A percentile compares a stretch with the other conserved stretches of the same genome.
phyloP scores from a whole-genome alignment of 2,888 invertebrate genomes.

The Lithophane ornitopus region DNA sequence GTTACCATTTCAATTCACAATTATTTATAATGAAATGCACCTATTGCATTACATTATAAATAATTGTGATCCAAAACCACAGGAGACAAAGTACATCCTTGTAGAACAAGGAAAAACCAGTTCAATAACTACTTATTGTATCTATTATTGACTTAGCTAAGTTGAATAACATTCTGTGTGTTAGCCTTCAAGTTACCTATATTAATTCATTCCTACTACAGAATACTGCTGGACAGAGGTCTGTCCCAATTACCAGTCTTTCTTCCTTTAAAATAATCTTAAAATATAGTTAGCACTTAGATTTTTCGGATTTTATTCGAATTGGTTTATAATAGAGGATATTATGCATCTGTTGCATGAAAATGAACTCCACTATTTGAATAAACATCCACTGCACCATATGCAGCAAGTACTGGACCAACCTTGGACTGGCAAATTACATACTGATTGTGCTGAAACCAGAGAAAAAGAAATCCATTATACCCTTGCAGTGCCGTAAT shows the following conservation, averaged over 20 bases:
- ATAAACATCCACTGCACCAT: not conserved
- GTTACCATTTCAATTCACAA: too few relatives aligned
- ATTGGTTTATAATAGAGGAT: not conserved
- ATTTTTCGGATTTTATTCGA: not conserved
- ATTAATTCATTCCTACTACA: not conserved
- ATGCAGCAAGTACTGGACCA: not conserved
- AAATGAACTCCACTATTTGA: not conserved
- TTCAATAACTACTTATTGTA: slow-evolving; percentile 14
- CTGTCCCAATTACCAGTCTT: not conserved
- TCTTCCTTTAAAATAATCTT: not conserved
- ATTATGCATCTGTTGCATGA: not conserved
- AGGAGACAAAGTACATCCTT: slow-evolving; percentile 13
- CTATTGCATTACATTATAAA: too few relatives aligned
- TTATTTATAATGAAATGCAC: not conserved
- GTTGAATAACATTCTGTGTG: not conserved
- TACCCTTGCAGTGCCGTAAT: too few relatives aligned
- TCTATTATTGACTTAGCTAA: not conserved
- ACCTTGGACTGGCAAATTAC: not conserved
- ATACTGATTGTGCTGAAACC: not conserved
- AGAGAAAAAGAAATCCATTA: not conserved
- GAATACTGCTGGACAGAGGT: not conserved
- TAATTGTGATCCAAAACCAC: too few relatives aligned
- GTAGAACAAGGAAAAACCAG: slow-evolving; percentile 42
- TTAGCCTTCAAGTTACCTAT: not conserved
- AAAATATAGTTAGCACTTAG: not conserved